These are phyloP conservation scores for Phortica magna DNA, from an alignment of 2,888 invertebrate genomes.

Conservation along the genomic window DNA sequence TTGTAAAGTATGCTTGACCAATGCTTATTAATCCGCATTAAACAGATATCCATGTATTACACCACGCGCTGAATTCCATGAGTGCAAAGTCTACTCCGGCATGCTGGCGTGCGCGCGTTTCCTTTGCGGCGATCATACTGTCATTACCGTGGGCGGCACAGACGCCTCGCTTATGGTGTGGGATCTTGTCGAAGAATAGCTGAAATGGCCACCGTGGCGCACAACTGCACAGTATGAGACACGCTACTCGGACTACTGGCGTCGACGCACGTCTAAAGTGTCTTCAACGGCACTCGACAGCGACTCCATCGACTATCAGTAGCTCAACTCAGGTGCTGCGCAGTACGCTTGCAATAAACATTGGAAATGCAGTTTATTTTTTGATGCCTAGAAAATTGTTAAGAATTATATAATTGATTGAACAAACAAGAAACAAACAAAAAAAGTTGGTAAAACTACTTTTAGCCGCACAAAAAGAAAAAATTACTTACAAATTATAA, in stretches of 20 bases:
- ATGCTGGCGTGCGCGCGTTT: constrained; percentile 89
- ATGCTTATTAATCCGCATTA: background rate
- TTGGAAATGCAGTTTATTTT: constrained; percentile 25
- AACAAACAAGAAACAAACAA: too few relatives aligned
- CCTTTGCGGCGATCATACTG: constrained; percentile 90
- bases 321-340: constrained; percentile 27
- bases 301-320: constrained; percentile 75
- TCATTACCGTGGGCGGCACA: constrained; percentile 91
- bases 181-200: constrained; percentile 85
- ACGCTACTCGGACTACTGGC: constrained; percentile 74
- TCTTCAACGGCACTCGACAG: constrained; percentile 76
- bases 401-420: constrained; percentile 3
- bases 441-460: constrained; percentile 17
- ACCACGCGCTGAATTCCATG: constrained; percentile 91
- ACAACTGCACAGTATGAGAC: constrained; percentile 68
- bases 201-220: constrained; percentile 78
- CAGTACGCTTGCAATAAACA: background rate
- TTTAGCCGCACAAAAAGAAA: constrained; percentile 6
- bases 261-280: constrained; percentile 73
- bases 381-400: constrained; percentile 16
- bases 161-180: constrained; percentile 95
- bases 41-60: constrained; percentile 90
- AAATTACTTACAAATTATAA: constrained; percentile 11
- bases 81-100: constrained; percentile 92
- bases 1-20: background rate